Percentiles rank a stretch among this genome's conserved stretches.
Conservation (phyloP, 1,140 invertebrate species). For the Arctopsyche grandis region DNA sequence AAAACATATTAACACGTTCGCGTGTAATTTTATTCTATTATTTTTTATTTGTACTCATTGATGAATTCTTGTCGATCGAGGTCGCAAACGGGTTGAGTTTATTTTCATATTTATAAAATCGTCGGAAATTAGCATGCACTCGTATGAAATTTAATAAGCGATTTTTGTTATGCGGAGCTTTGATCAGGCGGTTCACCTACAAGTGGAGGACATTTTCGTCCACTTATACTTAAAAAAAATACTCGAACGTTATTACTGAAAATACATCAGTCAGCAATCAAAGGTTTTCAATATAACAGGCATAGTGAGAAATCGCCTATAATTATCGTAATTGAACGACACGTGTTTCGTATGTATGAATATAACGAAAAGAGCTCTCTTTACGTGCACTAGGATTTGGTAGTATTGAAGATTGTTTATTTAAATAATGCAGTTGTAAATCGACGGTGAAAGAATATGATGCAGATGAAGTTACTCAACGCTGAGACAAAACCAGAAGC, state of each 20-base stretch:
- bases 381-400: too few relatives aligned
- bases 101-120: not conserved
- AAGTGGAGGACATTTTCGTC: slow-evolving; percentile 23
- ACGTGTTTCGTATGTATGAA: not conserved
- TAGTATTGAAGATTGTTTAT: too few relatives aligned
- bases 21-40: not conserved
- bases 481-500: slow-evolving; percentile 15
- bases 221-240: slow-evolving; percentile 7
- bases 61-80: not conserved
- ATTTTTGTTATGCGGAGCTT: slow-evolving; percentile 8
- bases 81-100: not conserved
- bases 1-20: not conserved
- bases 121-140: slow-evolving; percentile 17
- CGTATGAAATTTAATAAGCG: slow-evolving; percentile 25
- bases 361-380: too few relatives aligned
- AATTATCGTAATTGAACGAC: slow-evolving; percentile 13
- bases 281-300: slow-evolving; percentile 1
- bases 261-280: not conserved
- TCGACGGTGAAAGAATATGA: too few relatives aligned
- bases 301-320: not conserved
- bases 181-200: not conserved
- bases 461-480: too few relatives aligned
- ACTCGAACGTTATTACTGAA: slow-evolving; percentile 2
- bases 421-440: too few relatives aligned
- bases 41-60: not conserved